Conservation (phyloP, 2,797 vertebrate genomes). For the Pantherophis alleghaniensis region DNA sequence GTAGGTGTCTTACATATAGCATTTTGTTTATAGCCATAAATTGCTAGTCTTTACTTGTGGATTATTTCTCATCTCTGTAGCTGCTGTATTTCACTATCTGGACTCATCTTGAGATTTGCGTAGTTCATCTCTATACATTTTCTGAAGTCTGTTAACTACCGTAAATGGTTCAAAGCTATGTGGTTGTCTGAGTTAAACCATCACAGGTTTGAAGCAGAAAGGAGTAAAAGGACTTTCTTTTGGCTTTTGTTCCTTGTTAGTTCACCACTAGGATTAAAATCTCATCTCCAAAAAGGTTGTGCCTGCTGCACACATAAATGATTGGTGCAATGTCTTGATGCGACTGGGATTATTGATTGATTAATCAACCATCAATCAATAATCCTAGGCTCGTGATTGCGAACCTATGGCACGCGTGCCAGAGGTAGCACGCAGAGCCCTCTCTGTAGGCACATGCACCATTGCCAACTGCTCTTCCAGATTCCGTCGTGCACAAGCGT, state of each 20-base stretch:
- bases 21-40: background rate
- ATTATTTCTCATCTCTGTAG: background rate
- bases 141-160: background rate
- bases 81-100: background rate
- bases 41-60: background rate
- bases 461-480: too few species aligned
- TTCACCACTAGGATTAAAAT: background rate
- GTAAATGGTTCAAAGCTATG: background rate
- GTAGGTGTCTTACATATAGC: background rate
- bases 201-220: background rate
- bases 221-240: background rate
- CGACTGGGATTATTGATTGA: background rate
- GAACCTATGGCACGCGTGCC: too few species aligned
- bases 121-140: background rate
- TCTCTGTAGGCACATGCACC: too few species aligned
- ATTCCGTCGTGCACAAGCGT: too few species aligned
- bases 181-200: background rate
- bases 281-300: background rate
- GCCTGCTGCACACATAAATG: background rate
- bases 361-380: background rate
- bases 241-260: background rate
- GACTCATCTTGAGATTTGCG: background rate
- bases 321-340: background rate
- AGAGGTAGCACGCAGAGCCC: too few species aligned
- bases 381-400: background rate